These are phyloP conservation scores for Epistrophella euchroma DNA, from an alignment of 2,888 invertebrate genomes.

Conservation along the genomic window DNA sequence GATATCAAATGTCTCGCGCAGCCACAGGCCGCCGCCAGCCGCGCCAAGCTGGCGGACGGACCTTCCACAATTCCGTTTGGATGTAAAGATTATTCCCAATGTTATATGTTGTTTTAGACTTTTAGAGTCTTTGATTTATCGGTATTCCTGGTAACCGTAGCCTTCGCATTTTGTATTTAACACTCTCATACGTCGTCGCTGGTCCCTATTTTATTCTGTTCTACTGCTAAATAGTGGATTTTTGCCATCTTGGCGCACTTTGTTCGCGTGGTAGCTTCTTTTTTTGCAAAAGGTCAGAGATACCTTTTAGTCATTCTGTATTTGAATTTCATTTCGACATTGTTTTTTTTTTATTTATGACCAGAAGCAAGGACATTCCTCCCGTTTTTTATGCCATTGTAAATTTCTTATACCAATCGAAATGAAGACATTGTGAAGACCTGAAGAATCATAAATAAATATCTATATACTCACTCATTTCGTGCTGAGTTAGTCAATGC, in stretches of 20 bases:
- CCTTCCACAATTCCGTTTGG: slow-evolving; percentile 13
- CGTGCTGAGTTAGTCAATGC: slow-evolving; percentile 67
- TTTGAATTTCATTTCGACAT: slow-evolving; percentile 26
- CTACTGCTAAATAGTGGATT: slow-evolving; percentile 26
- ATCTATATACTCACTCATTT: slow-evolving; percentile 48
- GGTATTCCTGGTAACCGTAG: slow-evolving; percentile 24
- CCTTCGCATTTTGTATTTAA: slow-evolving; percentile 34
- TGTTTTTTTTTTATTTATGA: slow-evolving; percentile 37
- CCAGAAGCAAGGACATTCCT: slow-evolving; percentile 71
- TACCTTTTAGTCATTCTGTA: slow-evolving; percentile 24
- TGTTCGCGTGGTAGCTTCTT: slow-evolving; percentile 62
- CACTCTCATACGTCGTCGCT: slow-evolving; percentile 25
- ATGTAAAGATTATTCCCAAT: slow-evolving; percentile 57
- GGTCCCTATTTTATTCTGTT: slow-evolving; percentile 18
- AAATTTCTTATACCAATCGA: slow-evolving; percentile 45
- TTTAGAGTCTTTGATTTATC: slow-evolving; percentile 62
- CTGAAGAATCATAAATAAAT: slow-evolving; percentile 61
- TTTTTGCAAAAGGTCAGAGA: slow-evolving; percentile 34
- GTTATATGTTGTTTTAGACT: slow-evolving; percentile 46
- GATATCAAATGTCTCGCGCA: slow-evolving; percentile 55
- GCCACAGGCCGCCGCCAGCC: background rate
- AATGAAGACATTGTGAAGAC: slow-evolving; percentile 61
- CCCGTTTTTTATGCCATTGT: slow-evolving; percentile 45
- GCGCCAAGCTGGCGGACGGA: slow-evolving; percentile 4
- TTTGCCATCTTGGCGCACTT: slow-evolving; percentile 57